phyloP scores from a whole-genome alignment of 2,888 invertebrate species.

The Agrochola macilenta region DNA sequence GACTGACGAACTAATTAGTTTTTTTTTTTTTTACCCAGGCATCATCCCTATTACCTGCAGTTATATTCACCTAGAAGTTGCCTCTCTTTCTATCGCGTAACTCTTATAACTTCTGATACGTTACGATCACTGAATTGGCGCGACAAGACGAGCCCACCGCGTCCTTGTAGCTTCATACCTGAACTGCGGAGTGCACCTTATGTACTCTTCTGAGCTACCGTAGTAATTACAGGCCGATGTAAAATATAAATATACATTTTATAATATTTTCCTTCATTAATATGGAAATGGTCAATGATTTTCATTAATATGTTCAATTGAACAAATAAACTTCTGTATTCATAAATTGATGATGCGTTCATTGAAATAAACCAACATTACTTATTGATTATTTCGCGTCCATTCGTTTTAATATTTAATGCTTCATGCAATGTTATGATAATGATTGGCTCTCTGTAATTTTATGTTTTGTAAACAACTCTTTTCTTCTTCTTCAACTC shows the following conservation, averaged over 20 bases:
- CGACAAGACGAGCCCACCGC: too few species aligned
- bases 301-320: slow-evolving; percentile 23
- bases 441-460: not conserved
- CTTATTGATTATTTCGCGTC: slow-evolving; percentile 15
- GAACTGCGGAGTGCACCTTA: too few species aligned
- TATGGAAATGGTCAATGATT: slow-evolving; percentile 31
- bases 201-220: not conserved
- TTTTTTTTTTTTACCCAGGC: too few species aligned
- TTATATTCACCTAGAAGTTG: too few species aligned
- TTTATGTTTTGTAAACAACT: not conserved
- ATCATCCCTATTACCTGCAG: too few species aligned
- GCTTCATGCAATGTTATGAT: not conserved
- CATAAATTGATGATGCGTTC: slow-evolving; percentile 1
- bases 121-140: too few species aligned
- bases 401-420: slow-evolving; percentile 14
- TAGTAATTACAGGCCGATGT: not conserved
- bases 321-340: slow-evolving; percentile 13
- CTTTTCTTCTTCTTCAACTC: not conserved
- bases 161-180: too few species aligned
- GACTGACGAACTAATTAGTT: too few species aligned
- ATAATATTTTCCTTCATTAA: slow-evolving; percentile 18
- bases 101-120: too few species aligned
- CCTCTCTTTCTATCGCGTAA: too few species aligned
- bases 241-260: not conserved
- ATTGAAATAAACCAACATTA: slow-evolving; percentile 25